Base-by-base conservation (phyloP, 2,797 vertebrate genomes). In the Gadopsis bispinosus region DNA sequence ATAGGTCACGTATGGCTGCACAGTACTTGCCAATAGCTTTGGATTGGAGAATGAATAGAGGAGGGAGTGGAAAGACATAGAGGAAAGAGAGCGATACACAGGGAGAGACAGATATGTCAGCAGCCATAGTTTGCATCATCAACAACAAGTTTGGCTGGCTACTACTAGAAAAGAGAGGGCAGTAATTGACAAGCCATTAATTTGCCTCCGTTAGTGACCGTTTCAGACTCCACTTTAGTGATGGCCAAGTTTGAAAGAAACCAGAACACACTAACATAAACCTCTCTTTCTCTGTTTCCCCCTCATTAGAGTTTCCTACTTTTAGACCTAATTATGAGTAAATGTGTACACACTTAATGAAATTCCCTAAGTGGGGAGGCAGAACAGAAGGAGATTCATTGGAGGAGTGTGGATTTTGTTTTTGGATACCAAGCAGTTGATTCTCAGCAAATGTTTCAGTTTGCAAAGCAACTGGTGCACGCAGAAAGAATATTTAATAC, bases 1-100 rank as follows among this genome's bases (percentile, higher is more conserved):
- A 95, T 95, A 95, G 94, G 94, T 94, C 95, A 95, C 91, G 92
- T 93, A 91, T 94, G 94, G 87, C 87, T 88, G 92, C 91, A 84
- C 91, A 87, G 61, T 59, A 81, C 84, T 92, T 92, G 94, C 94
- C 93, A 94, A 93, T 93, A 94, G 93, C 75, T 73, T 88, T 93
- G 87, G 84, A 89, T 77, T 83, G 83, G 80, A 85, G 84, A 89
- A 80, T 69, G 68, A 88, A 73, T 68, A 51, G 66, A 79, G 51
- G 17, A 67, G 69, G 64, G 69, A 61, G 63, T 2, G 59, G 75
- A 69, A 80, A 75, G 79, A 86, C 41, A 69, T 20, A 62, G 60
- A 53, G 53, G 69, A 41, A 67, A 77, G 8, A 79, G 69, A 79
- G 73, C 73, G 75, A 78, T 58, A 54, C 69, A 70, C 20, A 67